Evolutionary conservation across 2,888 invertebrate species (phyloP).

Genomic region (Caprella mutica): DNA sequence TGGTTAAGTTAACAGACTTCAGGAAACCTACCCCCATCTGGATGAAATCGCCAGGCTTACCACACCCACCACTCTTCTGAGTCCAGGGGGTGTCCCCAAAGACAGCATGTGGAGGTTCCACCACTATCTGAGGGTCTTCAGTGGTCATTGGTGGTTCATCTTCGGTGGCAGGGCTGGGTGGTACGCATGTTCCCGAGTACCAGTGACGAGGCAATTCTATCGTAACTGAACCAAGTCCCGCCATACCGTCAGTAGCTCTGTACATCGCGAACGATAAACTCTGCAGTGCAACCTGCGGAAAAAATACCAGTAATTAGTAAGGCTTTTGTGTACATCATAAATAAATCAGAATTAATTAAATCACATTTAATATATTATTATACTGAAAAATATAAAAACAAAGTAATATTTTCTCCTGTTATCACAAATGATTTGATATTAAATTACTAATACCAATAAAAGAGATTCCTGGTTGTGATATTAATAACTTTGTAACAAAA

Average conservation of each 20-base stretch:
- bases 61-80: constrained; percentile 52
- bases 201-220: constrained; percentile 23
- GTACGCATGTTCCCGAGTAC: constrained; percentile 17
- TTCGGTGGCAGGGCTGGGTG: constrained; percentile 6
- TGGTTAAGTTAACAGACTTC: constrained; percentile 25
- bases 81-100: constrained; percentile 50
- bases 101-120: constrained; percentile 45
- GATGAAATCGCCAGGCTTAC: constrained; percentile 50
- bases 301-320: not conserved
- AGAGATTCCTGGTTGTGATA: too few relatives aligned
- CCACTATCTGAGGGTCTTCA: constrained; percentile 43
- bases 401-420: too few relatives aligned
- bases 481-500: too few relatives aligned
- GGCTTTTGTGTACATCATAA: too few relatives aligned
- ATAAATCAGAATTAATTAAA: too few relatives aligned
- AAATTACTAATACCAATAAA: too few relatives aligned
- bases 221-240: constrained; percentile 14
- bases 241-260: constrained; percentile 24
- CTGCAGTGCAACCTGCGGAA: constrained; percentile 17
- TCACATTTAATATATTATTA: too few relatives aligned
- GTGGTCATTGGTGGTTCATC: constrained; percentile 38
- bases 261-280: constrained; percentile 21
- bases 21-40: constrained; percentile 41
- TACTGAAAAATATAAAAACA: too few relatives aligned
- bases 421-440: too few relatives aligned